phyloP scores from a whole-genome alignment of 2,113 vertebrate genomes.

The Chaenogobius annularis region DNA sequence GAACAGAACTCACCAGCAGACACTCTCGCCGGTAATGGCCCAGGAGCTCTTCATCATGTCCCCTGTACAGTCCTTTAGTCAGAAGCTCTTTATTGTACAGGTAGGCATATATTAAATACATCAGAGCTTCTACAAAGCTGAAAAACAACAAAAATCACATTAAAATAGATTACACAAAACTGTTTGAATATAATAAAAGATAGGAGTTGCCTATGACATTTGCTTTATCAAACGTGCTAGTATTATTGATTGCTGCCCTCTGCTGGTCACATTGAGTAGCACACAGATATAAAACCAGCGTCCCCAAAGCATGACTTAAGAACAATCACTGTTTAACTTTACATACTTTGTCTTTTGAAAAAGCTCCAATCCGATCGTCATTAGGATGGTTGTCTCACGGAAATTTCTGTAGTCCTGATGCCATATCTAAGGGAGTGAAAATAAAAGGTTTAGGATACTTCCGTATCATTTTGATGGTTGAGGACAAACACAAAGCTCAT shows the following conservation, averaged over 20 bases:
- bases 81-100: slow-evolving; percentile 96
- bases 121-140: slow-evolving; percentile 92
- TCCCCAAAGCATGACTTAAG: background rate
- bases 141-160: slow-evolving; percentile 41
- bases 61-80: slow-evolving; percentile 88
- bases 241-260: slow-evolving; percentile 57
- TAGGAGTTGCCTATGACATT: background rate
- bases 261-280: slow-evolving; percentile 42
- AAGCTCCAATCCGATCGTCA: slow-evolving; percentile 93
- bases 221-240: background rate
- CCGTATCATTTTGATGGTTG: background rate
- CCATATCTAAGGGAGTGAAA: slow-evolving; percentile 82
- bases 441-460: background rate
- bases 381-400: slow-evolving; percentile 89
- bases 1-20: slow-evolving; percentile 85
- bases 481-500: background rate
- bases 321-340: slow-evolving; percentile 15
- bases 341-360: slow-evolving; percentile 89
- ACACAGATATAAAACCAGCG: background rate
- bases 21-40: slow-evolving; percentile 92
- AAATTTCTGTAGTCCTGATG: slow-evolving; percentile 93
- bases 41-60: slow-evolving; percentile 88
- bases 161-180: slow-evolving; percentile 13
- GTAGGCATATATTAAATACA: slow-evolving; percentile 92
- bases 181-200: slow-evolving; percentile 6